Percentiles rank a stretch among this genome's conserved stretches.
These are phyloP conservation scores for Drosophila kuntzei DNA, from an alignment of 2,888 invertebrate genomes.

Conservation along the genomic window DNA sequence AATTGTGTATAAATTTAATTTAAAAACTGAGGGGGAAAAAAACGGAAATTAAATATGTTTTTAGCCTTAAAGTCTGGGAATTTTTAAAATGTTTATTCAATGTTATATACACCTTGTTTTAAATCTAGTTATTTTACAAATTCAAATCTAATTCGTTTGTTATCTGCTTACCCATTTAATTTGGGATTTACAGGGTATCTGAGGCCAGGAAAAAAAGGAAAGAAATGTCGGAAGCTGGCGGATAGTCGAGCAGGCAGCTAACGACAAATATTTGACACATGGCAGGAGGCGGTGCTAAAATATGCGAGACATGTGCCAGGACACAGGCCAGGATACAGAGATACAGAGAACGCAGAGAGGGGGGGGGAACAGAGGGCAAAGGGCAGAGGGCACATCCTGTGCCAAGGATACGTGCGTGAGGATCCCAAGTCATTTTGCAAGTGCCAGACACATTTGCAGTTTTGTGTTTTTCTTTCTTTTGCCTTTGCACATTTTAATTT, in stretches of 20 bases:
- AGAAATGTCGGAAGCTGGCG: slow-evolving; percentile 53
- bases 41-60: too few relatives aligned
- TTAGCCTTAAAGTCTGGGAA: too few relatives aligned
- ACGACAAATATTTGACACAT: slow-evolving; percentile 78
- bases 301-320: slow-evolving; percentile 74
- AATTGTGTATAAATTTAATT: too few relatives aligned
- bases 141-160: neutral
- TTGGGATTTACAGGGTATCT: neutral
- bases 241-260: slow-evolving; percentile 56
- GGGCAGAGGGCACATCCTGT: slow-evolving; percentile 11
- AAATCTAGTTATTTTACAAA: neutral
- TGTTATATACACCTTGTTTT: too few relatives aligned
- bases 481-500: slow-evolving; percentile 75
- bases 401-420: slow-evolving; percentile 42
- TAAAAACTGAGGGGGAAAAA: too few relatives aligned
- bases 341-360: neutral
- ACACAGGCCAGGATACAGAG: slow-evolving; percentile 1
- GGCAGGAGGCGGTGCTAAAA: slow-evolving; percentile 57
- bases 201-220: neutral
- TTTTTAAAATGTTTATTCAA: too few relatives aligned
- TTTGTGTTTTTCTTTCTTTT: slow-evolving; percentile 17
- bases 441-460: slow-evolving; percentile 49
- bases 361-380: neutral
- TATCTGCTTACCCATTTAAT: neutral
- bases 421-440: slow-evolving; percentile 35